Evolutionary conservation across 2,113 vertebrate genomes (phyloP).

Genomic region (Actenoides lindsayi): DNA sequence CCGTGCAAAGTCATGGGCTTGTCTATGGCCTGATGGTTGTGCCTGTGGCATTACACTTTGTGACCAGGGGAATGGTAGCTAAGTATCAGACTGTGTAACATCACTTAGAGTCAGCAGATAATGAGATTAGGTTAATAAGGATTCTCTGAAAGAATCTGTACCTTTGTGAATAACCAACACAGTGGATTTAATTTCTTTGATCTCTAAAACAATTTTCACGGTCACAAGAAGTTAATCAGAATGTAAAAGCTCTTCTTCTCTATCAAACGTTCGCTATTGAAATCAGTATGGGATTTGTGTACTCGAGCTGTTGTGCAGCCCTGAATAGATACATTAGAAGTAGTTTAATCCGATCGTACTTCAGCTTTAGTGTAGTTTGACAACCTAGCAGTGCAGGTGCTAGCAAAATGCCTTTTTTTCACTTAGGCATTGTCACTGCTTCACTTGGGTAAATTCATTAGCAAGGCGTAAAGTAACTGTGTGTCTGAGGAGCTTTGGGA

Average conservation of each 20-base stretch:
- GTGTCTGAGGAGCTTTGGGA: neutral
- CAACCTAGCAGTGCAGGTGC: neutral
- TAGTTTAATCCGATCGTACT: neutral
- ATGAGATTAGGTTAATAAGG: neutral
- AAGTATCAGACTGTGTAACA: neutral
- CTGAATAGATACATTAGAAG: neutral
- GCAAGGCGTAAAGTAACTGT: neutral
- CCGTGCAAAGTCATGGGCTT: neutral
- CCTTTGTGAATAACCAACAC: neutral
- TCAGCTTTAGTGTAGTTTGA: neutral
- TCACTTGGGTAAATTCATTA: neutral
- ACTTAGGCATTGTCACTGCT: neutral
- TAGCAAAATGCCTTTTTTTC: neutral
- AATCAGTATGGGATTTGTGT: neutral
- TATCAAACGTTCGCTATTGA: neutral
- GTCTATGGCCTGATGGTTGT: neutral
- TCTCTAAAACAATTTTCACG: neutral
- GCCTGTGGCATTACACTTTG: fast-evolving
- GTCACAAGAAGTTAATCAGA: neutral
- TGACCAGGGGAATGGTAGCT: neutral
- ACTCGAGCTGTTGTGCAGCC: neutral
- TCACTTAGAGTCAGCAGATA: neutral
- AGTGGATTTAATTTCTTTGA: neutral
- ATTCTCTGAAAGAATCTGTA: neutral
- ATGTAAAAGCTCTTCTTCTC: neutral